Evolutionary conservation across 2,888 invertebrate species (phyloP), one percentile per base, ranked within the genome.

Genomic region (Julus scanicus): DNA sequence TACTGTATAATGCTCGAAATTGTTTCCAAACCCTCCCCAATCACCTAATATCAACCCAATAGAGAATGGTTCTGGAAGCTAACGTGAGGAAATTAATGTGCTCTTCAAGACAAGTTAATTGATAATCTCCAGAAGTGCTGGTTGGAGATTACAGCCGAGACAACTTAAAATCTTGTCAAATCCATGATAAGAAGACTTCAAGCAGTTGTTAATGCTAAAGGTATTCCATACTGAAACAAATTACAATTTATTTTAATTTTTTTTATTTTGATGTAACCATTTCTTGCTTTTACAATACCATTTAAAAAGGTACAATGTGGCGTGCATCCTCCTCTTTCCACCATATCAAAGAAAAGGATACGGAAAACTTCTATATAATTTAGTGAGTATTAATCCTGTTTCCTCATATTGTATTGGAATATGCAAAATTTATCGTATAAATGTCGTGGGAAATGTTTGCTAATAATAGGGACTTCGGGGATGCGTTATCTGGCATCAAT

Each of bases 41-140:
- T 88, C 88, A 15, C 71, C 88, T 8, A 89, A 89, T 80, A 17
- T 89, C n/a, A n/a, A n/a, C n/a, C n/a, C n/a, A n/a, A n/a, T n/a
- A n/a, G n/a, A n/a, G n/a, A n/a, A n/a, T n/a, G n/a, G n/a, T n/a
- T n/a, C n/a, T n/a, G n/a, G n/a, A 89, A 9, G 13, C 9, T 20
- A 37, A 37, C 80, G 5, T 87, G 29, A 11, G 83, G 83, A 86
- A 44, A 53, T 83, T 83, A 83, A 71, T 5, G 71, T 71, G 71
- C 29, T 71, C 71, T 71, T 71, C 71, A 71, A 71, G 29, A 71
- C 71, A 29, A 71, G 29, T 71, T 71, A 71, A 71, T 71, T 71
- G 71, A 29, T 29, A 71, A 71, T 71, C 71, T 71, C 29, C 71
- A 71, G 3, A 71, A 71, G 71, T 71, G 71, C 71, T 71, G 13